Evolutionary conservation across 2,797 vertebrate genomes (phyloP).

Genomic region (Heteromormyrus szaboi): DNA sequence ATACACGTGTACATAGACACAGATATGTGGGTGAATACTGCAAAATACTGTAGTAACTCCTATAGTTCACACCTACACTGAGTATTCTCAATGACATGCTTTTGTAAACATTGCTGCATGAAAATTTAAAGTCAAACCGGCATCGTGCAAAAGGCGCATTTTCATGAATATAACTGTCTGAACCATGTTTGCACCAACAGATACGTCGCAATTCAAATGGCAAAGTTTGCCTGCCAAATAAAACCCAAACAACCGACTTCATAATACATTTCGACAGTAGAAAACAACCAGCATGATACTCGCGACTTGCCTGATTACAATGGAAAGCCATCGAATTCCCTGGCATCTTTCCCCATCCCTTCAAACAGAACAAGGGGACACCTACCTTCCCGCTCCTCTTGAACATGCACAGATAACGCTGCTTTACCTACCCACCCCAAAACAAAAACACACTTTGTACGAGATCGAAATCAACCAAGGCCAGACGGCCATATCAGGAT

Average conservation of each 20-base stretch:
- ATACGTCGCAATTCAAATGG: slow-evolving; percentile 12
- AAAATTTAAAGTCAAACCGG: not conserved
- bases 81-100: not conserved
- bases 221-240: not conserved
- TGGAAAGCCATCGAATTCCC: not conserved
- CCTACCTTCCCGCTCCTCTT: slow-evolving; percentile 21
- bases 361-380: not conserved
- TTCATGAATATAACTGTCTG: not conserved
- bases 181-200: slow-evolving; percentile 10
- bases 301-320: not conserved
- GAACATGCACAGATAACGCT: slow-evolving; percentile 26
- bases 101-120: not conserved
- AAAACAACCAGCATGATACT: not conserved
- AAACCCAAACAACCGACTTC: not conserved
- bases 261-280: not conserved
- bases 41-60: not conserved
- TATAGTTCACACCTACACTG: not conserved
- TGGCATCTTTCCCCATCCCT: not conserved
- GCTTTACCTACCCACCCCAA: slow-evolving; percentile 15
- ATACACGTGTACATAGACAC: not conserved
- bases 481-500: not conserved
- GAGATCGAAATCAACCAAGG: not conserved
- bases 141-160: not conserved
- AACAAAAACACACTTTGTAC: slow-evolving; percentile 28
- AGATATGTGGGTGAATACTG: not conserved